These are phyloP conservation scores for Engraulis encrasicolus DNA, from an alignment of 2,113 vertebrate species.

Conservation along the genomic window DNA sequence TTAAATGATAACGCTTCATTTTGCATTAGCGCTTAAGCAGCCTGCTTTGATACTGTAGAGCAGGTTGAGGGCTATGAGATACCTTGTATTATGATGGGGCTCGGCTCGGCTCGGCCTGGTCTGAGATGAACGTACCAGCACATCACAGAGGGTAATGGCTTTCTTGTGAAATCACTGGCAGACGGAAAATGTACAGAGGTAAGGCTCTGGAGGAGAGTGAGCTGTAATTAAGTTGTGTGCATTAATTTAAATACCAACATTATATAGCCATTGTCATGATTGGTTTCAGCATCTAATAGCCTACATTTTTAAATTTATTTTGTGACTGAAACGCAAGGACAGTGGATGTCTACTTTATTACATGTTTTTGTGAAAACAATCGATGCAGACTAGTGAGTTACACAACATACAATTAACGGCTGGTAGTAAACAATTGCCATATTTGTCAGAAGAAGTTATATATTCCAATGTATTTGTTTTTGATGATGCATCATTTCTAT, in stretches of 20 bases:
- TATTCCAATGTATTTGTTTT: too few relatives aligned
- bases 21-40: slow-evolving; percentile 46
- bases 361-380: too few relatives aligned
- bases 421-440: too few relatives aligned
- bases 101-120: slow-evolving; percentile 31
- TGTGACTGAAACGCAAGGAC: too few relatives aligned
- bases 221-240: slow-evolving; percentile 6
- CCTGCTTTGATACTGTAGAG: slow-evolving; percentile 35
- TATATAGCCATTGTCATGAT: not conserved
- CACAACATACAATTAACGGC: too few relatives aligned
- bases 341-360: too few relatives aligned
- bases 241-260: not conserved
- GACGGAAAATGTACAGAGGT: slow-evolving; percentile 17
- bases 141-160: slow-evolving; percentile 46
- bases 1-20: slow-evolving; percentile 50
- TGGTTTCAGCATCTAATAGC: too few relatives aligned
- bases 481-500: too few relatives aligned
- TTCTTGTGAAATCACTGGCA: slow-evolving; percentile 47
- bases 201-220: slow-evolving; percentile 3
- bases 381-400: too few relatives aligned
- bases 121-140: slow-evolving; percentile 46
- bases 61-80: slow-evolving; percentile 33
- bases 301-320: too few relatives aligned
- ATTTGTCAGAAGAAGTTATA: too few relatives aligned
- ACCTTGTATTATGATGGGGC: slow-evolving; percentile 48